Evolutionary conservation across 2,797 vertebrate species (phyloP), one percentile per base, ranked within the genome.

Genomic region (Dromococcyx pavoninus): DNA sequence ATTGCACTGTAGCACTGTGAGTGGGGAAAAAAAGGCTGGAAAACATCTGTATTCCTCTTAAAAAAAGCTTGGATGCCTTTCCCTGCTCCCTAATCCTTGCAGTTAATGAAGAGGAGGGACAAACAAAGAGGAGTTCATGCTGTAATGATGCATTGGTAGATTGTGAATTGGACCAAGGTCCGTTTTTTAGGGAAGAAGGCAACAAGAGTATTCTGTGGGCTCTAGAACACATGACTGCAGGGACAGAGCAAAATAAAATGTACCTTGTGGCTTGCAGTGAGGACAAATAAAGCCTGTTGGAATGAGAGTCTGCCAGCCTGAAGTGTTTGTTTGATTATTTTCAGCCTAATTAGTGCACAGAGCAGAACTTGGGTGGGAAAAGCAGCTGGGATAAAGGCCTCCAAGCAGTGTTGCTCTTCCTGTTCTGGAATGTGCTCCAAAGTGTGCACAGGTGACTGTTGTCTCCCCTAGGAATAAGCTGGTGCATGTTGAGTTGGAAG

Each of bases 41-140:
- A 50, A 64, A 64, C 1, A 7, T 1, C 9, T 7, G 1, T 21
- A 0, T 25, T 39, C 16, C 5, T n/a, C 0, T 17, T 13, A 15
- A 27, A 74, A 77, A 3, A 18, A 39, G 12, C 13, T 4, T 7
- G 39, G 32, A 4, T 37, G 11, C 5, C 2, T 62, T 9, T 13
- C 4, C 2, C 1, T 2, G 3, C 11, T 11, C 6, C 2, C 2
- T 2, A 22, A 2, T 58, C 3, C 0, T 8, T 57, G 24, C 5
- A 67, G 23, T 9, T 58, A 5, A 3, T 2, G 25, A 21, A 9
- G 14, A 58, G 48, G 21, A 9, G 14, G 58, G 48, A 17, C 22
- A 54, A 10, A 65, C 27, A 17, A 32, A n/a, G 48, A 25, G 10
- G 15, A 75, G 8, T 8, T 71, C 3, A 1, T 39, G 81, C 32